Evolutionary conservation across 2,888 invertebrate genomes (phyloP).

Genomic region (Cerastoderma edule): DNA sequence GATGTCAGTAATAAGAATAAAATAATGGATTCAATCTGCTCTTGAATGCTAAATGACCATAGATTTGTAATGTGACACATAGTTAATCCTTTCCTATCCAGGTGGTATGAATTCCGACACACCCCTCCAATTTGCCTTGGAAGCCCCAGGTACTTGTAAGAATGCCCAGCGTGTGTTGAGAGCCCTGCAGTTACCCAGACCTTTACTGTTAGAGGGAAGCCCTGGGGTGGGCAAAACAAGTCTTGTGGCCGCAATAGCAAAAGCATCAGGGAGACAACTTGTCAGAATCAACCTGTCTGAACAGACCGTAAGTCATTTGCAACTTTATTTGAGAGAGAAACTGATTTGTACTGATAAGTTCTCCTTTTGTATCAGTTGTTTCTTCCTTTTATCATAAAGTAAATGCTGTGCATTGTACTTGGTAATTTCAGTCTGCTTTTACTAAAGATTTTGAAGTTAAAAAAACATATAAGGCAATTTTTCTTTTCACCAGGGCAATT

Average conservation of each 20-base stretch:
- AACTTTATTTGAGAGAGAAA: too few species aligned
- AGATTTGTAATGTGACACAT: too few species aligned
- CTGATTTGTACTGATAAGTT: neutral
- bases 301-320: constrained; percentile 92
- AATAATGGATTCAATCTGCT: too few species aligned
- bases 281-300: constrained; percentile 98
- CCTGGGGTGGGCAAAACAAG: constrained; percentile 99
- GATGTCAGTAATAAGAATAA: too few species aligned
- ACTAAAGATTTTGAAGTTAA: too few species aligned
- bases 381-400: too few species aligned
- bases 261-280: constrained; percentile 91
- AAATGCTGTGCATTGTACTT: too few species aligned
- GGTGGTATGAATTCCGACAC: constrained; percentile 11
- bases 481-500: too few species aligned
- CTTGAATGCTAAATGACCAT: too few species aligned
- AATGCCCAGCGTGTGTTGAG: constrained; percentile 94
- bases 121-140: constrained; percentile 74
- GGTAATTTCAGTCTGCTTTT: too few species aligned
- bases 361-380: constrained; percentile 1
- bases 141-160: constrained; percentile 85
- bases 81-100: too few species aligned
- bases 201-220: constrained; percentile 95
- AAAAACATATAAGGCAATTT: too few species aligned
- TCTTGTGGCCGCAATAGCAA: constrained; percentile 94
- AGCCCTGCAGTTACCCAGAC: constrained; percentile 92